Evolutionary conservation across 2,888 invertebrate species (phyloP), one percentile per base, ranked within the genome.

Genomic region (Teleogryllus oceanicus): DNA sequence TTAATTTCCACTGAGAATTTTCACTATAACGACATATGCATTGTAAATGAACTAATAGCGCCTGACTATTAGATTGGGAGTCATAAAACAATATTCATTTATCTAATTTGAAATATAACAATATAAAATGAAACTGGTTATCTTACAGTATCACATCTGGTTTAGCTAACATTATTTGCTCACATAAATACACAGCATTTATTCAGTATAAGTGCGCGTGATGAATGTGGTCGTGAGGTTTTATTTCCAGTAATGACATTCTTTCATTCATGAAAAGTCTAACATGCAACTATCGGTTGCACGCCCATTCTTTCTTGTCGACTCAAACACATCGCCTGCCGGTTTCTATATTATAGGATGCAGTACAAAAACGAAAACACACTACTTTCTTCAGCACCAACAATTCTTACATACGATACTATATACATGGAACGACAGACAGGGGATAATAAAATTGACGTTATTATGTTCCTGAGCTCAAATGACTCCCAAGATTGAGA

Each of bases 401-500:
- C 50, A 80, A 74, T 79, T 80, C 21, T 62, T 76, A 78, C 74
- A 76, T 51, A 74, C 62, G 77, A 21, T 62, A 37, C 62, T 79
- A 74, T 78, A 74, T 24, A 76, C 49, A 79, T 24, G 77, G 79
- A 62, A 74, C 77, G 76, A 79, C 80, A 74, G 74, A 16, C 49
- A 75, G n/a, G 50, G 78, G 37, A 21, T 18, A 75, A 51, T 74
- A 76, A 78, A 78, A 62, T 50, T 20, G 78, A 76, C 79, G 81
- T 78, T 49, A 49, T 51, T 21, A 78, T 80, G 75, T 80, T 81
- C 80, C 74, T 77, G 81, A 78, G 79, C 80, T 82, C 82, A 82
- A 80, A 82, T 82, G 80, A 83, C 81, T 83, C 81, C 81, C 82
- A 82, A 81, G 80, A 81, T 81, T 78, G 81, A 74, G 80, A 82